phyloP scores from a whole-genome alignment of 2,888 invertebrate species.

The Ennomos erosarius region DNA sequence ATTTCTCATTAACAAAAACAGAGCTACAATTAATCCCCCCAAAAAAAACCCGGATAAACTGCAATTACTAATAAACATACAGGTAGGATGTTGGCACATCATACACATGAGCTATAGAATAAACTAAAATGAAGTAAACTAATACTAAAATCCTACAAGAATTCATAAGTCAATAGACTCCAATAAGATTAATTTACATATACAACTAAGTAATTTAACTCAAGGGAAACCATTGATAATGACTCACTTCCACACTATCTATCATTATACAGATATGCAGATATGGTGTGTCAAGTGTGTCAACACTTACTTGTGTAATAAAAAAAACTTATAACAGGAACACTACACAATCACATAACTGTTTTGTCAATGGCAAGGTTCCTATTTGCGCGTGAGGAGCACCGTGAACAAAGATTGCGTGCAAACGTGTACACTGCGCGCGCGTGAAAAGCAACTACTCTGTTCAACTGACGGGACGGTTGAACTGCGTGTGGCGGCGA shows the following conservation, averaged over 20 bases:
- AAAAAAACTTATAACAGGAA: conserved; percentile 21
- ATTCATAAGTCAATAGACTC: too few species aligned
- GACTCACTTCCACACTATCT: conserved; percentile 33
- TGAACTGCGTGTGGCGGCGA: conserved; percentile 10
- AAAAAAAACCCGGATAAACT: too few species aligned
- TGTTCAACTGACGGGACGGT: conserved; percentile 5
- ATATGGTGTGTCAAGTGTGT: conserved; percentile 3
- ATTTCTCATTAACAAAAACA: background rate
- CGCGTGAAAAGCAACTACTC: conserved; percentile 13
- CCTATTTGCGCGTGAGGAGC: conserved; percentile 30
- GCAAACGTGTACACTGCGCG: conserved; percentile 20
- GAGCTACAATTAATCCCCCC: too few species aligned
- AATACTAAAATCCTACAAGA: too few species aligned
- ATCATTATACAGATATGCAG: conserved; percentile 4
- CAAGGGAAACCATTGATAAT: conserved; percentile 22
- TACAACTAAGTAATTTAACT: background rate
- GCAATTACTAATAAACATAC: too few species aligned
- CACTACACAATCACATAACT: conserved; percentile 42
- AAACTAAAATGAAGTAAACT: too few species aligned
- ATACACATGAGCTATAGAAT: too few species aligned
- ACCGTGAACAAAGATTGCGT: conserved; percentile 25
- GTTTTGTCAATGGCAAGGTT: conserved; percentile 42
- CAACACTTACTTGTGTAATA: conserved; percentile 34
- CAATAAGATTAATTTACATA: too few species aligned
- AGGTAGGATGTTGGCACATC: too few species aligned